phyloP scores from a whole-genome alignment of 2,113 vertebrate genomes.

The Pleuronectes platessa region DNA sequence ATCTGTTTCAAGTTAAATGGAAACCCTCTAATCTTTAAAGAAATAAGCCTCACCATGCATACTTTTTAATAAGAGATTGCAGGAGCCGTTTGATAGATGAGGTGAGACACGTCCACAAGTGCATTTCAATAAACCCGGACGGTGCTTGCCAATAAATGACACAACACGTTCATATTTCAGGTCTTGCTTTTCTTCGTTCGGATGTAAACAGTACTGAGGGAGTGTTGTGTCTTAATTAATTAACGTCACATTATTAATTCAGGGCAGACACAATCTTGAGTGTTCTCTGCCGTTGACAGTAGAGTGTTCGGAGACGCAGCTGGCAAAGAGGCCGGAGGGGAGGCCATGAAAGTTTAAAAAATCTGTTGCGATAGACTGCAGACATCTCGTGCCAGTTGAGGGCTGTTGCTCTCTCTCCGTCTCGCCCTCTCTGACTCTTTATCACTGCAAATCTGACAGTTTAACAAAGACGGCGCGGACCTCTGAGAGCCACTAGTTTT shows the following conservation, averaged over 20 bases:
- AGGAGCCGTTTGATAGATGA: slow-evolving; percentile 49
- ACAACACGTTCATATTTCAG: slow-evolving; percentile 42
- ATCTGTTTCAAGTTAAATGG: slow-evolving; percentile 68
- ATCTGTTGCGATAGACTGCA: slow-evolving; percentile 49
- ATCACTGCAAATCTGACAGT: slow-evolving; percentile 69
- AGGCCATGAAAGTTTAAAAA: slow-evolving; percentile 70
- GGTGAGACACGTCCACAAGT: slow-evolving; percentile 35
- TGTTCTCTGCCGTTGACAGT: slow-evolving; percentile 49
- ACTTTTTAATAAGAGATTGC: slow-evolving; percentile 49
- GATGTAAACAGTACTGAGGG: slow-evolving; percentile 44
- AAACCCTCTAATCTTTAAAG: slow-evolving; percentile 39
- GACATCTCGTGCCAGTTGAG: slow-evolving; percentile 57
- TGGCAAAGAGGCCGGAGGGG: slow-evolving; percentile 42
- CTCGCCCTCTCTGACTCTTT: slow-evolving; percentile 34
- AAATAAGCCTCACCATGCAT: slow-evolving; percentile 37
- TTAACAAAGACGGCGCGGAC: slow-evolving; percentile 65
- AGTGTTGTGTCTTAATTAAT: slow-evolving; percentile 58
- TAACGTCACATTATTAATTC: slow-evolving; percentile 63
- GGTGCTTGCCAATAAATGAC: slow-evolving; percentile 35
- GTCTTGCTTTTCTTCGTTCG: slow-evolving; percentile 22
- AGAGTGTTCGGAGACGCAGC: slow-evolving; percentile 17
- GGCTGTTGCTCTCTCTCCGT: slow-evolving; percentile 44
- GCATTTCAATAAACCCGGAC: slow-evolving; percentile 25
- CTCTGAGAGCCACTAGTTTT: slow-evolving; percentile 56
- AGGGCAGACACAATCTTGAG: slow-evolving; percentile 59